phyloP scores from a whole-genome alignment of 2,797 vertebrate species.

The Gobionotothen gibberifrons region DNA sequence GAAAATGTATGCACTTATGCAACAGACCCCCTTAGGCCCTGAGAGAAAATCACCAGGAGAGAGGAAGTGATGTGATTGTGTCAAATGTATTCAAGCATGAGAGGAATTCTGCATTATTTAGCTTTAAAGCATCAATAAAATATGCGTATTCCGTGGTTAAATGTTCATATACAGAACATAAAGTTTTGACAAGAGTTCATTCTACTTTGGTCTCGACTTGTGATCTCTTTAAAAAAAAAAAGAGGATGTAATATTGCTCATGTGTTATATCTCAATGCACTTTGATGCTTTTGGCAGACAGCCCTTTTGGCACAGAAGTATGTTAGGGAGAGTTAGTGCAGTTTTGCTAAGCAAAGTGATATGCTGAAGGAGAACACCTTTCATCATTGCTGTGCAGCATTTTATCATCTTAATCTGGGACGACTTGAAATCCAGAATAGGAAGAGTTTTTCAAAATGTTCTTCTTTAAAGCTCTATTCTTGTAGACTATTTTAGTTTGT shows the following conservation, averaged over 20 bases:
- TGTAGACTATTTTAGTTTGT: background rate
- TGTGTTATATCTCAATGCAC: conserved; percentile 25
- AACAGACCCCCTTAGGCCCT: conserved; percentile 62
- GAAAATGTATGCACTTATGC: conserved; percentile 63
- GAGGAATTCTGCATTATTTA: conserved; percentile 76
- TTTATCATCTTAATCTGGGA: conserved; percentile 6
- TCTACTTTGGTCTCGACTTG: conserved; percentile 5
- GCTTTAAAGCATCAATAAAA: conserved; percentile 62
- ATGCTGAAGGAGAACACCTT: background rate
- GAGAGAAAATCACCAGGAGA: conserved; percentile 47
- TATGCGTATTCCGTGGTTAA: conserved; percentile 41
- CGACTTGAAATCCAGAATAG: conserved; percentile 6
- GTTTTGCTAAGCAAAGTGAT: conserved; percentile 17
- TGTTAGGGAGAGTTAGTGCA: conserved; percentile 10
- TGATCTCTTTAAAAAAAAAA: background rate
- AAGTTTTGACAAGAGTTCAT: conserved; percentile 10
- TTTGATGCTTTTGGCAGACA: conserved; percentile 40
- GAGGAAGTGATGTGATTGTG: conserved; percentile 56
- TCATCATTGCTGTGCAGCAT: conserved; percentile 24
- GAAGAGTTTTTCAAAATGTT: background rate
- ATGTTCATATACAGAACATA: conserved; percentile 20
- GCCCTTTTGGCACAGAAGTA: conserved; percentile 26
- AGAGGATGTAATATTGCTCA: background rate
- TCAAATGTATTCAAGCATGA: conserved; percentile 62
- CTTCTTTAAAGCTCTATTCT: background rate